Conservation (phyloP, 2,113 vertebrate genomes). For the Lycaon pictus region DNA sequence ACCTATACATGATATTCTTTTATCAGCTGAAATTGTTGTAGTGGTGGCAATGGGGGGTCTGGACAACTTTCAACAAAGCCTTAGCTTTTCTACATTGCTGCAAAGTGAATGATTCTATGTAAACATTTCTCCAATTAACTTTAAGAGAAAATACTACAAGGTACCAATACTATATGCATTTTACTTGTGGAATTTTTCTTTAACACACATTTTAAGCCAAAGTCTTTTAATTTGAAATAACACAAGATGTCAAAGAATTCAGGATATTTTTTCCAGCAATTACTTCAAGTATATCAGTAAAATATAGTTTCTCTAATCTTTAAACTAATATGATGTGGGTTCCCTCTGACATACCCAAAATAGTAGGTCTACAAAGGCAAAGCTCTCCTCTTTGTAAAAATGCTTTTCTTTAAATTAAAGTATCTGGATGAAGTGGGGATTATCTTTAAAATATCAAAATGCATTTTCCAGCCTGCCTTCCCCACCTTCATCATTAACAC, state of each 20-base stretch:
- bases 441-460: not conserved
- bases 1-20: not conserved
- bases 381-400: not conserved
- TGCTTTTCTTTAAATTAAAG: slow-evolving; percentile 1
- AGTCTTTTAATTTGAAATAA: slow-evolving; percentile 60
- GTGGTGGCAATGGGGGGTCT: not conserved
- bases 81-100: slow-evolving; percentile 74
- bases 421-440: not conserved
- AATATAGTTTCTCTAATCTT: not conserved
- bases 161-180: slow-evolving; percentile 53
- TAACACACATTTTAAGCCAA: slow-evolving; percentile 39
- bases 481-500: not conserved
- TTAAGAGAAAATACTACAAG: slow-evolving; percentile 61
- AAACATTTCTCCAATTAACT: slow-evolving; percentile 75
- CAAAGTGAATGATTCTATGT: slow-evolving; percentile 62
- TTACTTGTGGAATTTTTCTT: slow-evolving; percentile 48
- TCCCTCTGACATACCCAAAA: not conserved
- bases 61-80: slow-evolving; percentile 75
- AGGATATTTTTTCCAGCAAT: not conserved
- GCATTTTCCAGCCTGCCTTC: not conserved
- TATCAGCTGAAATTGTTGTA: slow-evolving; percentile 52
- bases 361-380: slow-evolving; percentile 10
- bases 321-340: not conserved
- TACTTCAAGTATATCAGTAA: slow-evolving; percentile 27
- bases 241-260: not conserved